These are phyloP conservation scores for Ianthella basta DNA, from an alignment of 37 sponge, comb jelly and placozoan species.

Conservation along the genomic window DNA sequence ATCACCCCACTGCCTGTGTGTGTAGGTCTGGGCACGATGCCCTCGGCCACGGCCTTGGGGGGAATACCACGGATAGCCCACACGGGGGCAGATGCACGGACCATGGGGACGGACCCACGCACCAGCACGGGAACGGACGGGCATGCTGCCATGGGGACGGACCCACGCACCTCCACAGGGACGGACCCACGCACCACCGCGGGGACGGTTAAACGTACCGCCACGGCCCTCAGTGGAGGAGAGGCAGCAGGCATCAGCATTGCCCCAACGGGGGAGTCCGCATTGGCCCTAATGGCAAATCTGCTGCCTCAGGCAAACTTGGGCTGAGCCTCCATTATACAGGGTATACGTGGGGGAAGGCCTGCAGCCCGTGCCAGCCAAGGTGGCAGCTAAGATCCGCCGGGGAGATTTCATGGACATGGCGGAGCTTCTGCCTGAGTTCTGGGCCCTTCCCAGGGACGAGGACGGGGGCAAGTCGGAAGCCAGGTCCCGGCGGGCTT, in stretches of 20 bases:
- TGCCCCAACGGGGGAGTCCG: neutral
- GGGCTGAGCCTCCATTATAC: neutral
- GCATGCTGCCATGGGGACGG: too few relatives aligned
- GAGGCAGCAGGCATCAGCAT: neutral
- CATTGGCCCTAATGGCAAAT: neutral
- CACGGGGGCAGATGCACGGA: too few relatives aligned
- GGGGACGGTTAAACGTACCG: neutral
- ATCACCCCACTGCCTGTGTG: too few relatives aligned
- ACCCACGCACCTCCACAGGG: too few relatives aligned
- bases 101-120: constrained; percentile 29
- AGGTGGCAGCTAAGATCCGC: neutral
- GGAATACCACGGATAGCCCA: too few relatives aligned
- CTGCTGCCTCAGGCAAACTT: neutral
- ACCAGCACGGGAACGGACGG: neutral
- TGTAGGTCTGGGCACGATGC: too few relatives aligned
- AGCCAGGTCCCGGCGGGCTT: neutral
- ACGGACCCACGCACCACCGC: too few relatives aligned
- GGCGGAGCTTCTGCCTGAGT: neutral
- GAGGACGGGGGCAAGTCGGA: neutral
- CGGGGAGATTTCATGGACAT: neutral
- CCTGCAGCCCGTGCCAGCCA: neutral
- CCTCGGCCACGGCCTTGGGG: too few relatives aligned
- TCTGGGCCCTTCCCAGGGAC: neutral
- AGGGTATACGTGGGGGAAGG: neutral
- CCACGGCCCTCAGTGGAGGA: neutral